Evolutionary conservation across 2,113 vertebrate species (phyloP), one percentile per base, ranked within the genome.

Genomic region (Corythoichthys haematopterus): DNA sequence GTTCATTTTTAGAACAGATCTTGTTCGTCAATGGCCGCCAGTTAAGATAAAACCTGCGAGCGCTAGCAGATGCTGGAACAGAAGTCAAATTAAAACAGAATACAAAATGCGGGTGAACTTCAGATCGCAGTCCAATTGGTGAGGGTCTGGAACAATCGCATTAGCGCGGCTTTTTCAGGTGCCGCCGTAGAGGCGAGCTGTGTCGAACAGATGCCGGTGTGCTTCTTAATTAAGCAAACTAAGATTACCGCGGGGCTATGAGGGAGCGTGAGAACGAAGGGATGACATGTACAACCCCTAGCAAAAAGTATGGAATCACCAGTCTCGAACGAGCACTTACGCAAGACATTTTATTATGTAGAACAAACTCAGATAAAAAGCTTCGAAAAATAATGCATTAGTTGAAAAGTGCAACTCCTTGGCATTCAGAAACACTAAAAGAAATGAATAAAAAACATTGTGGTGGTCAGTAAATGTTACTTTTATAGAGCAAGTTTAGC

Each of bases 181-280:
- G 64, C 35, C 76, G 55, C 72, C 64, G 68, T 68, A 51, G 66
- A 80, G 79, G 73, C 80, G 72, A 70, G 74, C 82, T 76, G 67
- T 68, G 82, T 83, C 85, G 67, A 88, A 88, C 84, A 87, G 81
- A 90, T 88, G 87, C 76, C 80, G 58, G 60, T 71, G 65, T 74
- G 62, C 62, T 80, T 64, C 79, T 86, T 90, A 84, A 90, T 89
- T 87, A 89, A 75, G 72, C 70, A 85, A 81, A 78, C 77, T 58
- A 35, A 35, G 43, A 35, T 33, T 14, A 8, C 38, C 28, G 38
- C n/a, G 16, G 38, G 12, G n/a, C 20, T 51, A 45, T 5, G 40
- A 20, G n/a, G 37, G 20, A 3, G 20, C 28, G 59, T 7, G 8
- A 51, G 58, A 14, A 43, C 61, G 46, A 15, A 13, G 64, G 28